Conservation (phyloP, 37 sponge, comb jelly and placozoan species). For the Aplysina aerophoba region DNA sequence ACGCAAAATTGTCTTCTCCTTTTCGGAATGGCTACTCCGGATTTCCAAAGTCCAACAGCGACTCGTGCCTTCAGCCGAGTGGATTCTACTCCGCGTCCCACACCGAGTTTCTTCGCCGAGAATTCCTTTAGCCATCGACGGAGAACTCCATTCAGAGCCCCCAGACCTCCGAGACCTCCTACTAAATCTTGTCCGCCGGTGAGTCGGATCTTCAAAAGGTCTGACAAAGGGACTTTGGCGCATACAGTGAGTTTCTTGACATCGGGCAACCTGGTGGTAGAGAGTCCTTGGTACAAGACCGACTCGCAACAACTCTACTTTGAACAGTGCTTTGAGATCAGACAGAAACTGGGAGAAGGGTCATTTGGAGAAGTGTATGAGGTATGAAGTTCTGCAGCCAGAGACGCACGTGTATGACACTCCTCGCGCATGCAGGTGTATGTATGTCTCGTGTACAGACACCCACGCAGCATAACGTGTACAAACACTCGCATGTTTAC, state of each 20-base stretch:
- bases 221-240: slow-evolving; percentile 13
- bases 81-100: slow-evolving; percentile 34
- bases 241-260: slow-evolving; percentile 65
- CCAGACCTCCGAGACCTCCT: slow-evolving; percentile 52
- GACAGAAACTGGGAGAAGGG: slow-evolving; percentile 77
- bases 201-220: slow-evolving; percentile 55
- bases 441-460: too few relatives aligned
- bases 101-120: slow-evolving; percentile 26
- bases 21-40: slow-evolving; percentile 1
- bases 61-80: slow-evolving; percentile 8
- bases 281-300: slow-evolving; percentile 49
- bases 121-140: slow-evolving; percentile 69
- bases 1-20: too few relatives aligned
- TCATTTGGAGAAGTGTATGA: slow-evolving; percentile 83
- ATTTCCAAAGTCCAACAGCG: slow-evolving; percentile 3
- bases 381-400: too few relatives aligned
- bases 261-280: neutral
- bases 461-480: too few relatives aligned
- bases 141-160: slow-evolving; percentile 73
- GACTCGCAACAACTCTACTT: slow-evolving; percentile 47
- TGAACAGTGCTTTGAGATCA: slow-evolving; percentile 82
- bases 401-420: too few relatives aligned
- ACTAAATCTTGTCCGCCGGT: slow-evolving; percentile 83
- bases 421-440: too few relatives aligned
- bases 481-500: too few relatives aligned